These are phyloP conservation scores for Melolontha melolontha DNA, from an alignment of 2,888 invertebrate genomes.

Conservation along the genomic window DNA sequence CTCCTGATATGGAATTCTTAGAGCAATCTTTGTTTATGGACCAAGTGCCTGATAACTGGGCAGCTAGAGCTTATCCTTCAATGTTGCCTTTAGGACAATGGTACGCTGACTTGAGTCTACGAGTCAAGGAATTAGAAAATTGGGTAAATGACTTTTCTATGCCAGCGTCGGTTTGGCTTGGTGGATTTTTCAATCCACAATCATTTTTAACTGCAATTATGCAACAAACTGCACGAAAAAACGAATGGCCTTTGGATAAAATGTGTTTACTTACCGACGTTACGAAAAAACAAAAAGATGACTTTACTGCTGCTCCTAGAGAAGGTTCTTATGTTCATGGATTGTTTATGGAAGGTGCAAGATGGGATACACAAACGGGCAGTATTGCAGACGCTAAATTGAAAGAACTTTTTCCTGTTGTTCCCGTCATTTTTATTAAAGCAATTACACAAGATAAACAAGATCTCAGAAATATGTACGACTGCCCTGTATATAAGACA, in stretches of 20 bases:
- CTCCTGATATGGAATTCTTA: slow-evolving; percentile 89
- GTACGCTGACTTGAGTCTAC: slow-evolving; percentile 86
- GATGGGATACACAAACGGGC: slow-evolving; percentile 87
- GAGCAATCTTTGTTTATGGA: slow-evolving; percentile 91
- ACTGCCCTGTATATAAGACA: slow-evolving; percentile 95
- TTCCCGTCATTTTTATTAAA: slow-evolving; percentile 92
- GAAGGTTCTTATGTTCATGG: slow-evolving; percentile 94
- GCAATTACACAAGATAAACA: slow-evolving; percentile 91
- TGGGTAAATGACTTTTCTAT: slow-evolving; percentile 92
- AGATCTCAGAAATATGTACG: slow-evolving; percentile 87
- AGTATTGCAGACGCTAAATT: slow-evolving; percentile 85
- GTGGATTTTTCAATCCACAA: slow-evolving; percentile 97
- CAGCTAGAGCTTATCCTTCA: slow-evolving; percentile 89
- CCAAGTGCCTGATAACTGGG: slow-evolving; percentile 88
- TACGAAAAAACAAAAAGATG: slow-evolving; percentile 87
- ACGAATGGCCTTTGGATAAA: slow-evolving; percentile 96
- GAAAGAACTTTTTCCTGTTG: slow-evolving; percentile 90
- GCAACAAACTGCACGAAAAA: slow-evolving; percentile 96
- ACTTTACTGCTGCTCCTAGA: slow-evolving; percentile 86
- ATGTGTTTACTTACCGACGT: slow-evolving; percentile 97
- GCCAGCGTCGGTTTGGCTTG: slow-evolving; percentile 91
- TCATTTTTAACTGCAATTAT: slow-evolving; percentile 96
- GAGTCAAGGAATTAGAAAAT: slow-evolving; percentile 84
- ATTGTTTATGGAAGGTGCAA: slow-evolving; percentile 93
- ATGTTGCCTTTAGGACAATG: slow-evolving; percentile 84